Base-by-base conservation (phyloP, 2,888 invertebrate species). In the Hypomecis atomaria region DNA sequence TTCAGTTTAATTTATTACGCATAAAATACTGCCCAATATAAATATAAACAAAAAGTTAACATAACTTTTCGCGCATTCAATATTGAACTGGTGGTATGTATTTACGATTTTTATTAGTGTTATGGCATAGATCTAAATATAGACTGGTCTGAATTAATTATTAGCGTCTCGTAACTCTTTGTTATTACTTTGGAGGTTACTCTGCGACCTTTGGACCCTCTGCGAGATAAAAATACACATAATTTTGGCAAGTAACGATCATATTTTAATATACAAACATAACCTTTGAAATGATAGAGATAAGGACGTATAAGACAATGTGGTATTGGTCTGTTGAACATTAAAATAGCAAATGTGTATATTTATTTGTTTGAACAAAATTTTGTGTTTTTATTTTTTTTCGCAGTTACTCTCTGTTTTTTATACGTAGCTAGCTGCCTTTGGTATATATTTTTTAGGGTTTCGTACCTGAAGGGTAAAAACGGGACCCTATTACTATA, bases 201-300 rank as follows among this genome's bases (percentile, higher is more conserved):
- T 6, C 9, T 6, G 36, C 23, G 69, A 42, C 54, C 62, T 68
- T 74, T 65, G 66, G 50, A 65, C 69, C 59, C 11, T 52, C 5
- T 6, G 6, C 9, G 9, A 42, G 42, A 54, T 58, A 58, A 54
- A 58, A 63, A 58, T 62, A 62, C 2, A 9, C 43, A 40, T 56
- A 53, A 23, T 23, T 56, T 53, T 59, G 45, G 59, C 53, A 59
- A 47, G 33, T 37, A n/a, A 36, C 11, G n/a, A 36, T 9, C 9
- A 42, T 23, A 23, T 33, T 47, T 57, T 8, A 37, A 13, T 36
- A 49, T 50, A 49, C 49, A 49, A 49, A 58, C 42, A 57, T 48
- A 58, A 49, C 58, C 42, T 42, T 40, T 44, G n/a, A 38, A 36
- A 55, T 44, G 44, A 8, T 10, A 9, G 9, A 40, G 11, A 52